These are phyloP conservation scores for Melitaea cinxia DNA, from an alignment of 1,140 invertebrate species.

Conservation along the genomic window DNA sequence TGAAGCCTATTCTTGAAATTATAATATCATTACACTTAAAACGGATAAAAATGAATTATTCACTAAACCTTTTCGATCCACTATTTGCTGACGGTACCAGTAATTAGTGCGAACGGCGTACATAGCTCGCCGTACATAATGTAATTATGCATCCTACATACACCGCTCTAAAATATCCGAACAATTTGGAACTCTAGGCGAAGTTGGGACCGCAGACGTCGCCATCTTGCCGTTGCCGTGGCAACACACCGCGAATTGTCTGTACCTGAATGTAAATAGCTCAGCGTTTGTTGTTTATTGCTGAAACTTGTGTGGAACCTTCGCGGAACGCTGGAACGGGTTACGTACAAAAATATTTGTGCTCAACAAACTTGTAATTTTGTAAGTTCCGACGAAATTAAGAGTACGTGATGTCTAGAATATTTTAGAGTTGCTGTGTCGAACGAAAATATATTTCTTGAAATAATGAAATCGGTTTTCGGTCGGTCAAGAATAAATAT, in stretches of 20 bases:
- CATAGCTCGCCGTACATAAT: constrained; percentile 73
- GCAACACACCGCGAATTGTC: constrained; percentile 76
- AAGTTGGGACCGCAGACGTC: constrained; percentile 74
- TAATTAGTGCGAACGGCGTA: constrained; percentile 75
- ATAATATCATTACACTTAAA: background rate
- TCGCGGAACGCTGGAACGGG: constrained; percentile 26
- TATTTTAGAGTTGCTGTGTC: no score
- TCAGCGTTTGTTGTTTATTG: constrained; percentile 64
- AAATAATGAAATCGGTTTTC: no score
- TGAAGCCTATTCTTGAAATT: no score
- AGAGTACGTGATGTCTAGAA: background rate
- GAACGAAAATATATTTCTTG: no score
- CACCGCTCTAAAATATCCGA: constrained; percentile 74
- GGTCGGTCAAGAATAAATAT: no score
- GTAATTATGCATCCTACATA: constrained; percentile 79
- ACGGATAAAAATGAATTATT: background rate
- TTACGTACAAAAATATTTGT: constrained; percentile 33
- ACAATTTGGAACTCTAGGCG: constrained; percentile 79
- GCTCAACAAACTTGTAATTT: constrained; percentile 1
- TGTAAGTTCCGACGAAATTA: constrained; percentile 3
- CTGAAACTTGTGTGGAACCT: constrained; percentile 47
- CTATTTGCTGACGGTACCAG: constrained; percentile 58
- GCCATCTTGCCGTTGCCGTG: constrained; percentile 76
- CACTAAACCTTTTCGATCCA: background rate
- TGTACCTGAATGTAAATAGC: constrained; percentile 77